Conservation (phyloP, 2,113 vertebrate genomes). For the Gila orcuttii region DNA sequence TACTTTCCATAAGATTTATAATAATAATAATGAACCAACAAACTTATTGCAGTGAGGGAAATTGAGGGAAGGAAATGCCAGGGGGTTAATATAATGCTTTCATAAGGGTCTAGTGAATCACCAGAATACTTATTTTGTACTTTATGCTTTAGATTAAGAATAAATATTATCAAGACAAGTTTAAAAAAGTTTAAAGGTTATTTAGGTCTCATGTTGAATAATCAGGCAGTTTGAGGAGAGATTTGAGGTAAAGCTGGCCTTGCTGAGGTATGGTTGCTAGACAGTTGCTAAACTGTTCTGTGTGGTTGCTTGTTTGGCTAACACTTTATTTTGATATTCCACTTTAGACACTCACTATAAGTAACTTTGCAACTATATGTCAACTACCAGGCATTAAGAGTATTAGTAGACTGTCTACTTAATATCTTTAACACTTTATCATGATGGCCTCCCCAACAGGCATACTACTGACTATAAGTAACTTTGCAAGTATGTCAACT, state of each 20-base stretch:
- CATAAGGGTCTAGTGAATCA: not conserved
- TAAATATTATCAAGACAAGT: not conserved
- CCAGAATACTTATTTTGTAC: not conserved
- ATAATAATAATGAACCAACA: constrained; percentile 10
- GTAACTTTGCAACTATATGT: too few relatives aligned
- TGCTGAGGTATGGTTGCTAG: not conserved
- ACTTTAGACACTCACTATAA: too few relatives aligned
- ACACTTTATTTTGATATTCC: too few relatives aligned
- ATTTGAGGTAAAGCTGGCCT: not conserved
- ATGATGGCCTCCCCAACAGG: too few relatives aligned
- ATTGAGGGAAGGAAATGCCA: not conserved
- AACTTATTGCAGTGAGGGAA: not conserved
- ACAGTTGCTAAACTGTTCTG: not conserved
- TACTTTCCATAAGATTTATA: constrained; percentile 5
- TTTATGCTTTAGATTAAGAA: not conserved
- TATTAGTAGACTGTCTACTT: too few relatives aligned
- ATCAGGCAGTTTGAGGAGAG: not conserved
- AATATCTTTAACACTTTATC: too few relatives aligned
- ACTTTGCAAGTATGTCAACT: too few relatives aligned
- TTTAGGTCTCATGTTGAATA: not conserved
- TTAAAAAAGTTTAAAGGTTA: not conserved
- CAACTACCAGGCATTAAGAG: too few relatives aligned
- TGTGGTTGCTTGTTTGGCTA: not conserved
- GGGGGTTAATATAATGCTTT: not conserved
- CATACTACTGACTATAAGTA: too few relatives aligned